Conservation (phyloP, 2,797 vertebrate species). For the Coracias cyanogaster region DNA sequence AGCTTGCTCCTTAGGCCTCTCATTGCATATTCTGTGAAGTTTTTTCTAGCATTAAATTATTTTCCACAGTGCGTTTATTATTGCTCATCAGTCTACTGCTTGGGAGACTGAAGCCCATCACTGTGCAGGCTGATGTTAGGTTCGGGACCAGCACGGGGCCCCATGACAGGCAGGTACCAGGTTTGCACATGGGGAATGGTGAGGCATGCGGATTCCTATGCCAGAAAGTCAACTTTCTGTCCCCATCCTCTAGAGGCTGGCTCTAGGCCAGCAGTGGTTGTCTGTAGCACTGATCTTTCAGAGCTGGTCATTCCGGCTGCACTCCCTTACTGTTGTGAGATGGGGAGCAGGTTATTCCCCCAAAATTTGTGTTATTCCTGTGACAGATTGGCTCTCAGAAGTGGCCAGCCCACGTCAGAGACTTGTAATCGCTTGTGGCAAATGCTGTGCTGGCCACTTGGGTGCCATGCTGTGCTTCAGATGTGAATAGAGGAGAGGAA, state of each 20-base stretch:
- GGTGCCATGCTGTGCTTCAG: background rate
- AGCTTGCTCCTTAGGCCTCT: background rate
- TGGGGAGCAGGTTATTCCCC: background rate
- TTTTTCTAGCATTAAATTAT: background rate
- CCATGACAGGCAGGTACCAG: background rate
- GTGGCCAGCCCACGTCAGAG: background rate
- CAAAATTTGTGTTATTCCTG: background rate
- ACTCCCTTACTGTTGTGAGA: background rate
- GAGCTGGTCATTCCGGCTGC: background rate
- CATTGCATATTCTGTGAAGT: background rate
- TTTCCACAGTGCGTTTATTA: background rate
- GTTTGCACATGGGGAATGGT: fast-evolving
- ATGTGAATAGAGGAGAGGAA: background rate
- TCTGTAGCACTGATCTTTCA: background rate
- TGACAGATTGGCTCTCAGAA: background rate
- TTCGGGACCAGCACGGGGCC: background rate
- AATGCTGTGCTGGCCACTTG: background rate
- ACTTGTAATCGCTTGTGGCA: background rate
- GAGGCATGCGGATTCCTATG: fast-evolving
- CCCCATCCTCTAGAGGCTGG: background rate
- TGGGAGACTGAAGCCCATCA: background rate
- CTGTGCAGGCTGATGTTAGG: background rate
- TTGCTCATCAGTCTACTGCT: background rate
- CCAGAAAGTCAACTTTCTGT: background rate
- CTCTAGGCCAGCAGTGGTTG: fast-evolving